Evolutionary conservation across 2,797 vertebrate genomes (phyloP).

Genomic region (Nannoperca obscura): DNA sequence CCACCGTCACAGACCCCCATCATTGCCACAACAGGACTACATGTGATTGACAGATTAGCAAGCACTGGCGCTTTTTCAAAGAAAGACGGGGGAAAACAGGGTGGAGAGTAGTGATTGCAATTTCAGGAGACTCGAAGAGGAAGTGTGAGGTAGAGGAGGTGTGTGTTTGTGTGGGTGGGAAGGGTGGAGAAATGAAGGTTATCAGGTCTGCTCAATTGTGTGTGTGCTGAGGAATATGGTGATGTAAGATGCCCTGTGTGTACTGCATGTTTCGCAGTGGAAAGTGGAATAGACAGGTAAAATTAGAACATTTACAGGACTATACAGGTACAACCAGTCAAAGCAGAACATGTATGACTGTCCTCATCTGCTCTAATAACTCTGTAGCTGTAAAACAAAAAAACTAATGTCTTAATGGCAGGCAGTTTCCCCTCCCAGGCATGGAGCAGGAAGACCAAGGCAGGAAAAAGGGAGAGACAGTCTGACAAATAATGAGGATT

Average conservation of each 20-base stretch:
- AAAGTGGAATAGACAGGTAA: constrained; percentile 2
- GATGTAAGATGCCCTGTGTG: constrained; percentile 30
- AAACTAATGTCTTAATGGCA: constrained; percentile 37
- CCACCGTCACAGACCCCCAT: constrained; percentile 71
- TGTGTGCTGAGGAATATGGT: constrained; percentile 36
- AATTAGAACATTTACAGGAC: background rate
- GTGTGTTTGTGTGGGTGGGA: constrained; percentile 63
- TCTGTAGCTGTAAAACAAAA: constrained; percentile 17
- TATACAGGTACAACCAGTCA: background rate
- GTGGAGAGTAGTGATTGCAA: constrained; percentile 70
- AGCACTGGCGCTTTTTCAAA: constrained; percentile 81
- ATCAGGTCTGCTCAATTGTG: constrained; percentile 45
- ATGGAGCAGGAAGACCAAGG: constrained; percentile 9
- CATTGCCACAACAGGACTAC: constrained; percentile 80
- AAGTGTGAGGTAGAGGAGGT: constrained; percentile 61
- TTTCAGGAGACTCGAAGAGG: constrained; percentile 63
- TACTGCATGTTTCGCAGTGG: constrained; percentile 23
- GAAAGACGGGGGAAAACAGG: constrained; percentile 64
- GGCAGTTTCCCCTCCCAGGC: constrained; percentile 16
- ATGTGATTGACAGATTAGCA: constrained; percentile 88
- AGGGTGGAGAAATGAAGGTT: constrained; percentile 40
- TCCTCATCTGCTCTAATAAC: constrained; percentile 3
- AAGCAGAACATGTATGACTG: background rate
- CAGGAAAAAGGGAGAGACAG: constrained; percentile 25
- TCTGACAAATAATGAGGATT: constrained; percentile 59